Conservation (phyloP, 2,888 invertebrate species). For the Aquatica leii region DNA sequence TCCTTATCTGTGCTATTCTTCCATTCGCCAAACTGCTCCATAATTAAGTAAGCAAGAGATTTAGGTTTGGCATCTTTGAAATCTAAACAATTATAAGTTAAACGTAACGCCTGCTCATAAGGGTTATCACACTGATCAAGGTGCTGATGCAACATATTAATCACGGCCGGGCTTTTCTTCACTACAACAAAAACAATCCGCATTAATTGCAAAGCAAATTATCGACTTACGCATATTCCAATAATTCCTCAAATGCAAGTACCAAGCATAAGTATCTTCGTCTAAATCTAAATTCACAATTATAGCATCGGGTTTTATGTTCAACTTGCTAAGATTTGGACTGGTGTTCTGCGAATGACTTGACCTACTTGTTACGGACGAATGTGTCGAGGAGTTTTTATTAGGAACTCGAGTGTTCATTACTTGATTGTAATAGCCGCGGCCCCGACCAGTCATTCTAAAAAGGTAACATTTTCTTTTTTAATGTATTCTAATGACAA, state of each 20-base stretch:
- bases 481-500: neutral
- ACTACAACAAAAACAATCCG: conserved; percentile 52
- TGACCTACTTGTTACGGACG: neutral
- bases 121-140: conserved; percentile 64
- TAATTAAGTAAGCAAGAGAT: conserved; percentile 68
- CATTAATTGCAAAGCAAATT: neutral
- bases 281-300: conserved; percentile 36
- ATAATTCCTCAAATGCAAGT: conserved; percentile 34
- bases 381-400: neutral
- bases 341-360: neutral
- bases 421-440: conserved; percentile 15
- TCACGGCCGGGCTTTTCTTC: conserved; percentile 58
- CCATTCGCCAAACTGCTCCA: conserved; percentile 69
- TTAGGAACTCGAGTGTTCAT: neutral
- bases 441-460: conserved; percentile 35
- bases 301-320: conserved; percentile 26
- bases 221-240: conserved; percentile 38
- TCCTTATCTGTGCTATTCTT: conserved; percentile 56
- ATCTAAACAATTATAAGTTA: conserved; percentile 70
- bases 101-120: conserved; percentile 66
- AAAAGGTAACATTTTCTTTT: conserved; percentile 7
- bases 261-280: conserved; percentile 27
- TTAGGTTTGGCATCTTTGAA: conserved; percentile 70
- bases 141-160: conserved; percentile 54
- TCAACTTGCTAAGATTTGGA: conserved; percentile 8